Base-by-base conservation (phyloP, 2,113 vertebrate genomes). In the Chaetorhynchus papuensis region DNA sequence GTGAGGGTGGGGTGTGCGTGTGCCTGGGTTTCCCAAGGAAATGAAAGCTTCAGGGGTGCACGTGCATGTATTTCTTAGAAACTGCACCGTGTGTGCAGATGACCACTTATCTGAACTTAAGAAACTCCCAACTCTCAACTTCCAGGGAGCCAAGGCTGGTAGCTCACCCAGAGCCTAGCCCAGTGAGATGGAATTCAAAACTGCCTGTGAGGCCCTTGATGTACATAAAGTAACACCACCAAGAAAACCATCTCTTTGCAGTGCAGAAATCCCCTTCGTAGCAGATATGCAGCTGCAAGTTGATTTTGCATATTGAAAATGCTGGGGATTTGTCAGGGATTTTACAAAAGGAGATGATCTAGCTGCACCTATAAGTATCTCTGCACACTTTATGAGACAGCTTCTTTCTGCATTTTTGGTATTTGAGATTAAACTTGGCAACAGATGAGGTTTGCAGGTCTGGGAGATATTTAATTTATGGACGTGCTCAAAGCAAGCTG, bases 1-100 rank as follows among this genome's bases (percentile, higher is more conserved):
- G 11, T 5, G 44, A 30, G 6, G 35, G 2, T 9, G 16, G 17
- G 7, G 9, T 0, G 15, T 23, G 47, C 0, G 0, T 13, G 9
- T 54, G 26, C 41, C 59, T 69, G 37, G 37, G 6, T 13, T 83
- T 81, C 45, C 76, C 14, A 57, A 87, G 56, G 68, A 87, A 96
- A 83, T 27, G 4, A 57, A 76, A 65, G 41, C 31, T 76, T n/a
- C 44, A 83, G 41, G 47, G 59, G 27, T 30, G 31, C 28, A 22
- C 24, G 4, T 10, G 20, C 8, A 39, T 3, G 0, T 21, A 28
- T 68, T 35, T 49, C 31, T 83, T 37, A 15, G 27, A 65, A 88
- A 90, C 21, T 22, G 41, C 61, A 52, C 31, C 7, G 2, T 7
- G 47, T 50, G 16, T 4, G 1, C 16, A 15, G 27, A 42, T 44